These are phyloP conservation scores for Emydocephalus ijimae DNA, from an alignment of 2,113 vertebrate genomes.

Conservation along the genomic window DNA sequence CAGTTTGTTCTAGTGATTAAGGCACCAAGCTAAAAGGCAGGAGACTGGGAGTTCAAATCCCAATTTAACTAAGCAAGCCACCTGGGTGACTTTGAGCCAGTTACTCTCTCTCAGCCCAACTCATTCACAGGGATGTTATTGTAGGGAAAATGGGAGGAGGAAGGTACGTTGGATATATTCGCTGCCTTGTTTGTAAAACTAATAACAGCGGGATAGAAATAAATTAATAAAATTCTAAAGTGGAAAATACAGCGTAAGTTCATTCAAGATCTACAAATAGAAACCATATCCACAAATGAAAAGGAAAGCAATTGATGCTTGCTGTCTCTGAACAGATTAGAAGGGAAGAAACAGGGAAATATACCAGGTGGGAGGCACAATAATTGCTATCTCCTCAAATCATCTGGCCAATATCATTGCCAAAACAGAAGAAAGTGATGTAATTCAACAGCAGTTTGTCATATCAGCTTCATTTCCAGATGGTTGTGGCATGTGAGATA, in stretches of 20 bases:
- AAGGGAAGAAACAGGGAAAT: not conserved
- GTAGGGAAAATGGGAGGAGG: not conserved
- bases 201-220: not conserved
- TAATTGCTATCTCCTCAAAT: not conserved
- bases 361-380: not conserved
- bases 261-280: not conserved
- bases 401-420: not conserved
- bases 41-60: not conserved
- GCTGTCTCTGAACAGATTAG: not conserved
- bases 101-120: not conserved
- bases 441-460: not conserved
- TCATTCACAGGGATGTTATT: not conserved
- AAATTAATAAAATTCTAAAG: not conserved
- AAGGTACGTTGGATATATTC: not conserved
- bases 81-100: not conserved
- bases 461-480: not conserved
- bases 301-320: not conserved
- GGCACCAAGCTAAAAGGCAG: not conserved
- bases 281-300: not conserved
- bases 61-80: not conserved
- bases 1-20: not conserved
- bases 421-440: not conserved
- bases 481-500: not conserved
- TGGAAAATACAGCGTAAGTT: not conserved
- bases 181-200: not conserved